Conservation (phyloP, 2,888 invertebrate species). For the Tridacna crocea region DNA sequence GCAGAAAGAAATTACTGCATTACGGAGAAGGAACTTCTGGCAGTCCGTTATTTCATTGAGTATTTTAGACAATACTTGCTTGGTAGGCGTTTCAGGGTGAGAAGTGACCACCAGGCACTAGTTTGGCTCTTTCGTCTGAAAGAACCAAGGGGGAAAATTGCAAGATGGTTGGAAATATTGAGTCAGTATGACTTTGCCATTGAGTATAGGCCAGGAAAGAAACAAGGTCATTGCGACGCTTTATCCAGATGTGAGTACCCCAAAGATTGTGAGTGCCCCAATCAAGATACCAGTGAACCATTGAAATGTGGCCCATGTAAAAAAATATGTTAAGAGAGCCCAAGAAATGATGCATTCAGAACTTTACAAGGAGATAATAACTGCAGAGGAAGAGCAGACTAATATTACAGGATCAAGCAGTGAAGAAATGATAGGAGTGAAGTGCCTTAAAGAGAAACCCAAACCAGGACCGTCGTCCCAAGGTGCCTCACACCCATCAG, state of each 20-base stretch:
- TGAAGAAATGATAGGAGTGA: slow-evolving; percentile 10
- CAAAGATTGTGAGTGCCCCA: slow-evolving; percentile 23
- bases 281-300: slow-evolving; percentile 26
- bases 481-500: too few relatives aligned
- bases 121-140: slow-evolving; percentile 24
- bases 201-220: slow-evolving; percentile 35
- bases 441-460: neutral
- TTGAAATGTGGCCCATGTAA: slow-evolving; percentile 33
- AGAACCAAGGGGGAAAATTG: slow-evolving; percentile 39
- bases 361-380: neutral
- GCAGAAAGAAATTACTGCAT: slow-evolving; percentile 40
- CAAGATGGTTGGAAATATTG: slow-evolving; percentile 32
- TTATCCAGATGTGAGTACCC: slow-evolving; percentile 36
- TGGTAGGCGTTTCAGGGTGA: slow-evolving; percentile 29
- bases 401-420: too few relatives aligned
- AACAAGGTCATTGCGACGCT: slow-evolving; percentile 34
- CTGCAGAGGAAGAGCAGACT: too few relatives aligned
- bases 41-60: slow-evolving; percentile 29
- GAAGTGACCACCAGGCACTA: slow-evolving; percentile 38
- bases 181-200: slow-evolving; percentile 32
- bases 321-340: slow-evolving; percentile 30
- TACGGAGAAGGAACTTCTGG: slow-evolving; percentile 34
- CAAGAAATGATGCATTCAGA: slow-evolving; percentile 24
- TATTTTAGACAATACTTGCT: slow-evolving; percentile 38
- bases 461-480: neutral